Evolutionary conservation across 2,113 vertebrate species (phyloP), one percentile per base, ranked within the genome.

Genomic region (Eulemur rufifrons): DNA sequence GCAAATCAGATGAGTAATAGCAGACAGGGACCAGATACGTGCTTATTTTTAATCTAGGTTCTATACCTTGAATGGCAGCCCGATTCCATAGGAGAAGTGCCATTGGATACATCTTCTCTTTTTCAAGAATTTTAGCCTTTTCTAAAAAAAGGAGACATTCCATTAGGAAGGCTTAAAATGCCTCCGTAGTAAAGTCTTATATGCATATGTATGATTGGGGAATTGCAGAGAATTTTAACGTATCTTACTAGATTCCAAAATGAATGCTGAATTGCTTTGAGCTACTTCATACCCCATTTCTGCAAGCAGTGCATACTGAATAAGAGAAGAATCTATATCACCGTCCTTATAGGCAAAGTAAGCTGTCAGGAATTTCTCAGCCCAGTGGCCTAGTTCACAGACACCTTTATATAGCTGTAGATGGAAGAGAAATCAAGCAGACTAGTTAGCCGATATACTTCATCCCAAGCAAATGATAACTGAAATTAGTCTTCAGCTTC

Each of bases 231-330:
- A 89, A 89, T 97, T 95, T 96, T 88, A 97, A 93, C 88, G 97
- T 96, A 92, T 97, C 97, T 98, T 98, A 98, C 98, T 95, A 95
- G 98, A 97, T 98, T 98, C 98, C 97, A 98, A 98, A 98, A 98
- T 98, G 98, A 98, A 98, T 54, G 98, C 98, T 89, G 97, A 97
- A 96, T 98, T 98, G 97, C 97, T 98, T 73, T 98, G 98, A 97
- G 98, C 98, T 83, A 98, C 96, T 97, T 98, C 98, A 74, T 98
- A 98, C 45, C 98, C 98, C 98, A 98, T 98, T 98, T 98, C 98
- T 76, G 98, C 98, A 77, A 98, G 98, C 17, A 98, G 94, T 63
- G 98, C 96, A 64, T 98, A 98, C 74, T 98, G 98, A 95, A 98
- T 68, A 73, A 98, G 97, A 87, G 98, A 98, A 87, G 98, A 97